Evolutionary conservation across 2,888 invertebrate species (phyloP).

Genomic region (Amblyjoppa proteus): DNA sequence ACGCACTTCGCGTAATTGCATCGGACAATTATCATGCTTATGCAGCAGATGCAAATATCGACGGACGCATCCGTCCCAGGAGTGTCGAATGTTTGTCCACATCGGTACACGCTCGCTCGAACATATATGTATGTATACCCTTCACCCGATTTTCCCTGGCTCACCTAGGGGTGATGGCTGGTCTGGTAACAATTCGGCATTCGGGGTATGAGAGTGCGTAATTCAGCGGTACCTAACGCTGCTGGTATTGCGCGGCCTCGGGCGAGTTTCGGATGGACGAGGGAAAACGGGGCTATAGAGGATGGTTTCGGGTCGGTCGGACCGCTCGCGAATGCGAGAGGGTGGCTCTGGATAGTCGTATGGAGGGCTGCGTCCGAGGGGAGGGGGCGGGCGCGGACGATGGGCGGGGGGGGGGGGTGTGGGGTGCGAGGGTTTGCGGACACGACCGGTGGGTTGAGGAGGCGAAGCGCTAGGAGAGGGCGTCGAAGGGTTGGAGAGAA

Average conservation of each 20-base stretch:
- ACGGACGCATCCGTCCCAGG: slow-evolving; percentile 3
- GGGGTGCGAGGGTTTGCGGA: slow-evolving; percentile 50
- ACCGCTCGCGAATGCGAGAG: slow-evolving; percentile 62
- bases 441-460: slow-evolving; percentile 67
- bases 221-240: slow-evolving; percentile 80
- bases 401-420: too few relatives aligned
- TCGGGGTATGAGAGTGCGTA: slow-evolving; percentile 77
- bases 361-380: slow-evolving; percentile 47
- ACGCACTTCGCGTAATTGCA: not conserved
- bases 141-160: slow-evolving; percentile 57
- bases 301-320: slow-evolving; percentile 59
- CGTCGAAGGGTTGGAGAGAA: slow-evolving; percentile 62
- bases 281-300: slow-evolving; percentile 35
- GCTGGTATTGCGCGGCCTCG: slow-evolving; percentile 47
- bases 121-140: slow-evolving; percentile 14
- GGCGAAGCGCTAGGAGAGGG: slow-evolving; percentile 64
- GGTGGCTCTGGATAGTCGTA: slow-evolving; percentile 73
- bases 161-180: slow-evolving; percentile 51
- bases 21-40: slow-evolving; percentile 14
- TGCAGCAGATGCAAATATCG: not conserved
- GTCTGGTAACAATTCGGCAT: slow-evolving; percentile 59
- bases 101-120: slow-evolving; percentile 1
- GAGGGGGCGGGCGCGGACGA: too few relatives aligned
- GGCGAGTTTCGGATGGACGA: slow-evolving; percentile 55
- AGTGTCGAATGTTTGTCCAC: slow-evolving; percentile 46